Conservation (phyloP, 2,888 invertebrate species). For the Trichacis sp. region DNA sequence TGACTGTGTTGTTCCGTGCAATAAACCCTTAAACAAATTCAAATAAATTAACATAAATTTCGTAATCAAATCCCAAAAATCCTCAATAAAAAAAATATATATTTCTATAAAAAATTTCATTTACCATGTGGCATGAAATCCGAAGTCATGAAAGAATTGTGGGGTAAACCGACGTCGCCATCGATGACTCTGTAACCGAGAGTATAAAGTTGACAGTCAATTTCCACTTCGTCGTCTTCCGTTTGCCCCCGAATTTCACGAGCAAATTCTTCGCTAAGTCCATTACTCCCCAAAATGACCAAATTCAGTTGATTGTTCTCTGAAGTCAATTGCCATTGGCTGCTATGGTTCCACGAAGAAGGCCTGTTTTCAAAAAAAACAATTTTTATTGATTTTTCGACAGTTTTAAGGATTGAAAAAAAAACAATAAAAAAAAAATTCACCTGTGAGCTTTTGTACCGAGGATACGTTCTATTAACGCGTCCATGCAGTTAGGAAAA, state of each 20-base stretch:
- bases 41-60: too few species aligned
- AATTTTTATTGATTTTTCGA: background rate
- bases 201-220: slow-evolving; percentile 83
- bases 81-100: too few species aligned
- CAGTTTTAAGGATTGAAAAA: background rate
- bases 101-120: slow-evolving; percentile 40
- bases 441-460: slow-evolving; percentile 77
- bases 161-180: slow-evolving; percentile 84
- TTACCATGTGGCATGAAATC: slow-evolving; percentile 92
- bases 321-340: slow-evolving; percentile 76
- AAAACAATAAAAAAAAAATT: slow-evolving; percentile 12
- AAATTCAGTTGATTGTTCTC: slow-evolving; percentile 85
- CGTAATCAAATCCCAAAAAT: too few species aligned
- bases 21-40: too few species aligned
- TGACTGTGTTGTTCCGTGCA: too few species aligned
- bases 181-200: slow-evolving; percentile 88
- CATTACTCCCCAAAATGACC: slow-evolving; percentile 88
- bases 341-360: slow-evolving; percentile 76
- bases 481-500: slow-evolving; percentile 85
- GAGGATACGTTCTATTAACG: slow-evolving; percentile 79
- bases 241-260: slow-evolving; percentile 88
- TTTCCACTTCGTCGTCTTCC: slow-evolving; percentile 86
- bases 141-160: slow-evolving; percentile 84
- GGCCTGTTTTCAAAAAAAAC: slow-evolving; percentile 66
- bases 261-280: slow-evolving; percentile 88